phyloP scores from a whole-genome alignment of 53 echinoderm and acorn worm species.

The Temnopleurus reevesii region DNA sequence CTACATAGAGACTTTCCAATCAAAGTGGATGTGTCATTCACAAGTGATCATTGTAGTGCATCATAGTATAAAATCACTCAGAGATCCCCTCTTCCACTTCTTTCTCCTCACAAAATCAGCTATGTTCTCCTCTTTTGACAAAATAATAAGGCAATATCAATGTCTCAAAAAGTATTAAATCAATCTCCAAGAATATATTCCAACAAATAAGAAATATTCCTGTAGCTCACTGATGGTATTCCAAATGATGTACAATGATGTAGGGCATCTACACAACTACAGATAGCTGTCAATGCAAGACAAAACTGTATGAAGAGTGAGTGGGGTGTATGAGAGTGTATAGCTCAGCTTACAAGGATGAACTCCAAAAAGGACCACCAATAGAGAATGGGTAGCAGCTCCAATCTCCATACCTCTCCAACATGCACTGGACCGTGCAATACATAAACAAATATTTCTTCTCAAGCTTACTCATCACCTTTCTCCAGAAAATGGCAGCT shows the following conservation, averaged over 20 bases:
- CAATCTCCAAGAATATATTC: background rate
- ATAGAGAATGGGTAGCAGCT: conserved; percentile 13
- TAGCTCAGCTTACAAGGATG: conserved; percentile 27
- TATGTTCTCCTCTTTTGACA: too few species aligned
- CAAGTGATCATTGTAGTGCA: too few species aligned
- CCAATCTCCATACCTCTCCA: conserved; percentile 16
- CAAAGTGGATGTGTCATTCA: too few species aligned
- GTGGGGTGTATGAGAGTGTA: background rate
- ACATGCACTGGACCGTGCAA: conserved; percentile 11
- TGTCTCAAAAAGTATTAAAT: background rate
- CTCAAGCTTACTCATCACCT: conserved; percentile 19
- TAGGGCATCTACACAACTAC: background rate
- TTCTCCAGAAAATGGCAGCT: background rate
- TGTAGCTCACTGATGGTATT: background rate
- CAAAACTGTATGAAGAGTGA: background rate
- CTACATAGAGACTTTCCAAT: background rate
- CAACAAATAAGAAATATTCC: background rate
- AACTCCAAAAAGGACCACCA: conserved; percentile 39
- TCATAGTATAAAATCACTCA: too few species aligned
- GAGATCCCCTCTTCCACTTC: too few species aligned
- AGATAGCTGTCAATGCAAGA: background rate
- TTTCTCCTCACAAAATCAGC: too few species aligned
- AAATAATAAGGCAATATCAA: too few species aligned
- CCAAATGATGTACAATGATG: background rate
- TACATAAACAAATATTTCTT: conserved; percentile 26